Conservation (phyloP, 2,888 invertebrate genomes). For the Aphodius granarius region DNA sequence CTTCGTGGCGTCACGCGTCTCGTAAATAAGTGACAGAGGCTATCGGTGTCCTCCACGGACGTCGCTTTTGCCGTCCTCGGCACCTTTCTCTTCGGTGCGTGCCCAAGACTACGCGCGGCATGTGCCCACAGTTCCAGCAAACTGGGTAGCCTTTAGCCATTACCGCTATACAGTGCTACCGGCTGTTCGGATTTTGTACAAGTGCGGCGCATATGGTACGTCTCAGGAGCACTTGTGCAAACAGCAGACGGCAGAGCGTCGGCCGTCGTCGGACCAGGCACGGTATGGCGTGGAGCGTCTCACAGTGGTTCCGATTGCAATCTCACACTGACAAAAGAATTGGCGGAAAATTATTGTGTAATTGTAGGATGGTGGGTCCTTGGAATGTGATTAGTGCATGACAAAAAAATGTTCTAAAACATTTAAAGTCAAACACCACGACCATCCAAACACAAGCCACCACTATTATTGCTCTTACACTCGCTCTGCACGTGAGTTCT, state of each 20-base stretch:
- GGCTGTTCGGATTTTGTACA: slow-evolving; percentile 25
- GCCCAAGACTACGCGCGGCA: background rate
- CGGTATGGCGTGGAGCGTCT: slow-evolving; percentile 21
- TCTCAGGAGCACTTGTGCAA: slow-evolving; percentile 41
- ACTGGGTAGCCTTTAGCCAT: background rate
- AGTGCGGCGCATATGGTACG: slow-evolving; percentile 39
- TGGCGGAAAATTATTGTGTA: too few species aligned
- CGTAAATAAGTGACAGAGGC: background rate
- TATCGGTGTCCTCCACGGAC: background rate
- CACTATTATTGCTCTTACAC: too few species aligned
- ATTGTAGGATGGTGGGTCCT: too few species aligned
- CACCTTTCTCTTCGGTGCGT: background rate
- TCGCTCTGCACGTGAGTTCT: too few species aligned
- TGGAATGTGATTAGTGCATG: too few species aligned
- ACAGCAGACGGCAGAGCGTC: slow-evolving; percentile 34
- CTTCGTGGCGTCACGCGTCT: background rate
- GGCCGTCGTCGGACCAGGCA: slow-evolving; percentile 18
- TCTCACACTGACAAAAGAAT: too few species aligned
- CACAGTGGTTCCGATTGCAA: too few species aligned
- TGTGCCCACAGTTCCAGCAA: background rate
- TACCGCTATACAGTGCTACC: background rate
- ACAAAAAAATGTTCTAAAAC: too few species aligned
- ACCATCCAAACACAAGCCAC: too few species aligned
- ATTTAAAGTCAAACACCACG: too few species aligned
- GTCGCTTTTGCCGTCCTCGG: background rate